A percentile compares a stretch with the other conserved stretches of the same genome.
These are phyloP conservation scores for Aleadryas rufinucha DNA, from an alignment of 2,113 vertebrate genomes.

Conservation along the genomic window DNA sequence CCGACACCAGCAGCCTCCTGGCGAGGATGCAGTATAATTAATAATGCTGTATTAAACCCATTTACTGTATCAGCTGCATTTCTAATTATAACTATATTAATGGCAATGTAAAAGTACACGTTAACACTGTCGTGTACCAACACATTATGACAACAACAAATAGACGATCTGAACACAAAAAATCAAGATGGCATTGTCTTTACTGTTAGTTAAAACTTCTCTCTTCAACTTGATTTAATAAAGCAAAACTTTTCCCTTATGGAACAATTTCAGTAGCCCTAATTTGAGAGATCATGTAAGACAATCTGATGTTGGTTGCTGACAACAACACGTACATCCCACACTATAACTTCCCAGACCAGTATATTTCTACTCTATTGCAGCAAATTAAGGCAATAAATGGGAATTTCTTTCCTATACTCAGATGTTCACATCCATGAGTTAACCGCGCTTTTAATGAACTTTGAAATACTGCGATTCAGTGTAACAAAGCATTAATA, in stretches of 20 bases:
- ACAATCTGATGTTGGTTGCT: not conserved
- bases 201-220: constrained; percentile 12
- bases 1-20: constrained; percentile 7
- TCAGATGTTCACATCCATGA: not conserved
- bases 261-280: not conserved
- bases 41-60: constrained; percentile 67
- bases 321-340: not conserved
- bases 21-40: constrained; percentile 31
- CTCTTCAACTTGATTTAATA: constrained; percentile 15
- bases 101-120: not conserved
- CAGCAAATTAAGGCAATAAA: constrained; percentile 1
- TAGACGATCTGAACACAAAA: not conserved
- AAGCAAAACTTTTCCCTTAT: not conserved
- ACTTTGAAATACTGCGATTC: not conserved
- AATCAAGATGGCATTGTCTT: not conserved
- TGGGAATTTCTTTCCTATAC: not conserved
- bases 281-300: not conserved
- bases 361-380: not conserved
- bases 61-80: constrained; percentile 49
- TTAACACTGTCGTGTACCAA: not conserved
- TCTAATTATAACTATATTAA: constrained; percentile 67
- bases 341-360: not conserved
- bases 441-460: not conserved
- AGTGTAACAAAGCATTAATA: not conserved
- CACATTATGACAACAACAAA: not conserved